phyloP scores from a whole-genome alignment of 2,888 invertebrate genomes.

The Melanchra persicariae region DNA sequence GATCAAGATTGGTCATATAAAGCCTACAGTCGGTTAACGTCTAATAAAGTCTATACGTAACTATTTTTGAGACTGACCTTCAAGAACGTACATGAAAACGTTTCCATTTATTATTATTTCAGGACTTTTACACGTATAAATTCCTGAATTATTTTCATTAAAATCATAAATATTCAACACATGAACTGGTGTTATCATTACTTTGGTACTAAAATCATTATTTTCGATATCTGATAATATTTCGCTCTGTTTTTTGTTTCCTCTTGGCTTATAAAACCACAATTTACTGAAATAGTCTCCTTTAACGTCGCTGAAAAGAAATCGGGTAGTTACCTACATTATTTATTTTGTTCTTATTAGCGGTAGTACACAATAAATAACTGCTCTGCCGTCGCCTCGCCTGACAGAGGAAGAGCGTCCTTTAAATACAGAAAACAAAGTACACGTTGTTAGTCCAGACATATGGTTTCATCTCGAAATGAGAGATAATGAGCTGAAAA shows the following conservation, averaged over 20 bases:
- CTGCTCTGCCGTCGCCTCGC: neutral
- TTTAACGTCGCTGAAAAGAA: conserved; percentile 48
- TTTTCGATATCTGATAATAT: conserved; percentile 30
- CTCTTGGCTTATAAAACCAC: conserved; percentile 67
- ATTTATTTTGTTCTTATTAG: neutral
- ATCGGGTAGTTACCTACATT: neutral
- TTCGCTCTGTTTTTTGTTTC: conserved; percentile 32
- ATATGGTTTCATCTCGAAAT: too few relatives aligned
- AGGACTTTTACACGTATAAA: conserved; percentile 66
- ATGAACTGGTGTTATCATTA: conserved; percentile 58
- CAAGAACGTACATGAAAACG: conserved; percentile 53
- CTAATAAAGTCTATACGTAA: neutral
- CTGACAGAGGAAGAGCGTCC: neutral
- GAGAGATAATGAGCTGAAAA: too few relatives aligned
- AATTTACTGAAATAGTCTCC: conserved; percentile 59
- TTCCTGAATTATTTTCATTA: conserved; percentile 64
- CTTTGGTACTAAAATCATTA: conserved; percentile 32
- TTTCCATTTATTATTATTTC: conserved; percentile 20
- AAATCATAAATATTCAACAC: conserved; percentile 64
- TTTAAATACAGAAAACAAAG: too few relatives aligned
- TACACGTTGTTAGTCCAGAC: neutral
- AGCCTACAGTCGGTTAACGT: neutral
- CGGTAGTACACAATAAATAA: neutral
- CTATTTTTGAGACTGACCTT: too few relatives aligned
- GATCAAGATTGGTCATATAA: neutral